phyloP scores from a whole-genome alignment of 2,113 vertebrate genomes.

The Crypturellus undulatus region DNA sequence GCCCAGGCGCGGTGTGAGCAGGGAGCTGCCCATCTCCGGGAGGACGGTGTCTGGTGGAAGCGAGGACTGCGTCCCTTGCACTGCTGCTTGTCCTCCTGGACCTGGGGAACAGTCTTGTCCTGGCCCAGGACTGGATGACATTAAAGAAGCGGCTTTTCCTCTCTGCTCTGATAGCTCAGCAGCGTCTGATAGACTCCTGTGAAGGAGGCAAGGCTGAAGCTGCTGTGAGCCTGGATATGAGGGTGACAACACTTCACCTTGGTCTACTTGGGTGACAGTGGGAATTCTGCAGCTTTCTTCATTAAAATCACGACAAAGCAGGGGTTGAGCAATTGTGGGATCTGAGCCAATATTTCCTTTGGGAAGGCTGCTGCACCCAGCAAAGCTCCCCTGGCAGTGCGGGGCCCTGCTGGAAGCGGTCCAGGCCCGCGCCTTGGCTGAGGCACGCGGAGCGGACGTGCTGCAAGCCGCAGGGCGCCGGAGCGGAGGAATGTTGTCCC shows the following conservation, averaged over 20 bases:
- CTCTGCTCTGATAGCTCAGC: too few species aligned
- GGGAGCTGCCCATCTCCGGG: background rate
- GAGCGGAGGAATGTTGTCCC: background rate
- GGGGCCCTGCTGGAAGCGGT: background rate
- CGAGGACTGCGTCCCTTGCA: fast-evolving
- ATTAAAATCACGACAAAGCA: background rate
- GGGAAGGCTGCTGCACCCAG: background rate
- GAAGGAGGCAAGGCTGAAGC: background rate
- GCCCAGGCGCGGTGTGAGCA: background rate
- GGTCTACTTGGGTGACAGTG: fast-evolving
- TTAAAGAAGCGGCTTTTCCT: too few species aligned
- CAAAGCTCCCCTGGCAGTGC: background rate
- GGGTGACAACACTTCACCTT: background rate
- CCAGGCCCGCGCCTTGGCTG: background rate
- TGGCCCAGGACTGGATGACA: background rate
- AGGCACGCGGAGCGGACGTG: background rate
- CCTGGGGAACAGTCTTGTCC: background rate
- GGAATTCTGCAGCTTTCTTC: background rate
- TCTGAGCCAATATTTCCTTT: background rate
- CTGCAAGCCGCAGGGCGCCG: background rate
- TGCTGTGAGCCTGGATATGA: background rate
- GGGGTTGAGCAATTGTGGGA: background rate
- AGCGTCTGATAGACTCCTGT: too few species aligned
- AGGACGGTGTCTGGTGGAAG: background rate
- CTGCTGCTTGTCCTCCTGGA: background rate